Base-by-base conservation (phyloP, 2,797 vertebrate species). In the Gymnothorax reevesii region DNA sequence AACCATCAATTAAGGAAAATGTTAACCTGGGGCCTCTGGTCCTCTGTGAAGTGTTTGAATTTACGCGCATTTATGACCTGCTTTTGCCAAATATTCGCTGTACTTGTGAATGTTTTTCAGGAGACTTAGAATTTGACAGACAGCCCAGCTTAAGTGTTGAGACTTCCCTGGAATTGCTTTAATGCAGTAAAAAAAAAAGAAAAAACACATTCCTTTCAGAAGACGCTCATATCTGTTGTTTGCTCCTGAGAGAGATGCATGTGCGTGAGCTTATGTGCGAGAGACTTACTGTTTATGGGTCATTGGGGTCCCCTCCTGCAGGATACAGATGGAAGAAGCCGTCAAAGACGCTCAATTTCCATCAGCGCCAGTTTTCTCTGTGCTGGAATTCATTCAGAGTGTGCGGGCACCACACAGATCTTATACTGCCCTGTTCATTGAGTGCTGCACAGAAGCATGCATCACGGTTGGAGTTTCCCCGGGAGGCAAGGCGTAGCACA, bases 211-310 rank as follows among this genome's bases (percentile, higher is more conserved):
- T 52, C 55, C 80, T 64, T 49, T 59, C 62, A 42, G 80, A 71
- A 66, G 86, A 83, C 27, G 82, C 75, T 83, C 42, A 57, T 80
- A 57, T n/a, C 52, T 0, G 17, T 25, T 80, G 77, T 80, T 54
- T 20, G 77, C 73, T 77, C 73, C 42, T 42, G 77, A 80, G 77
- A 80, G 49, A 80, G 60, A 17, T 13, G 77, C 57, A 79, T 69
- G 27, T 84, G 85, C 57, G 83, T 89, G 77, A 55, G 77, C 86
- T 75, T 55, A 27, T 83, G 59, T 71, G 33, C 80, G 83, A 42
- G 27, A 84, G 60, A 22, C 60, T 84, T 17, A 27, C 52, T 42
- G 55, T 42, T 83, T 59, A 22, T 71, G 27, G 80, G 80, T 86
- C 54, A 57, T 22, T 13, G 17, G 42, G 22, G 62, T 57, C 57